phyloP scores from a whole-genome alignment of 2,888 invertebrate species.

The Saturnia pavonia region DNA sequence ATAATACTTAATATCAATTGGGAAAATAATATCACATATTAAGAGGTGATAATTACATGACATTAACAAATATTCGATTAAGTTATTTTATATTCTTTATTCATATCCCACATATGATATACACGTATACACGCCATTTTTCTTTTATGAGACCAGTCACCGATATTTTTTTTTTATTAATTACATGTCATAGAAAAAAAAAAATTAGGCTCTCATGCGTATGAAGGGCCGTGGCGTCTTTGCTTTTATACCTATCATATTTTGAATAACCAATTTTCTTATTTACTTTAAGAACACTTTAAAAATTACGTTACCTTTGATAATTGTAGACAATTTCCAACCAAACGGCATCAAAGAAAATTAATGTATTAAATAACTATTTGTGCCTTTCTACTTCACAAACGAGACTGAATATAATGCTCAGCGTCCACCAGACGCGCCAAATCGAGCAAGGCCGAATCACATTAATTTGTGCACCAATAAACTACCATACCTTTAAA shows the following conservation, averaged over 20 bases:
- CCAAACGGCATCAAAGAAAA: neutral
- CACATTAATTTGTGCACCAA: neutral
- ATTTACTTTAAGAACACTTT: neutral
- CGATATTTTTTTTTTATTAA: no score
- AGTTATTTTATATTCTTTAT: neutral
- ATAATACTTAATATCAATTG: neutral
- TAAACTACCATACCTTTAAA: neutral
- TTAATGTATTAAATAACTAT: neutral
- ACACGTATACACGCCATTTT: no score
- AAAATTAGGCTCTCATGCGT: no score
- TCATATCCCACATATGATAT: neutral
- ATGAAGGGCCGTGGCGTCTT: no score
- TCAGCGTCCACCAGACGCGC: neutral
- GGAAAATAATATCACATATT: neutral
- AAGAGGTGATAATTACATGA: neutral
- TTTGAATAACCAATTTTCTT: neutral
- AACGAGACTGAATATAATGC: neutral
- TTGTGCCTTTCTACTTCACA: slow-evolving; percentile 3
- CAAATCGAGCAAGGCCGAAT: neutral
- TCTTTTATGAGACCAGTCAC: no score
- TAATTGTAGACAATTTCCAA: neutral
- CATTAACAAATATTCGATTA: neutral
- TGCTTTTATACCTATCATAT: neutral
- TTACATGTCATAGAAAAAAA: no score
- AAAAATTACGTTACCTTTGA: neutral